These are phyloP conservation scores for Crotalus horridus DNA, from an alignment of 2,113 vertebrate species.

Conservation along the genomic window DNA sequence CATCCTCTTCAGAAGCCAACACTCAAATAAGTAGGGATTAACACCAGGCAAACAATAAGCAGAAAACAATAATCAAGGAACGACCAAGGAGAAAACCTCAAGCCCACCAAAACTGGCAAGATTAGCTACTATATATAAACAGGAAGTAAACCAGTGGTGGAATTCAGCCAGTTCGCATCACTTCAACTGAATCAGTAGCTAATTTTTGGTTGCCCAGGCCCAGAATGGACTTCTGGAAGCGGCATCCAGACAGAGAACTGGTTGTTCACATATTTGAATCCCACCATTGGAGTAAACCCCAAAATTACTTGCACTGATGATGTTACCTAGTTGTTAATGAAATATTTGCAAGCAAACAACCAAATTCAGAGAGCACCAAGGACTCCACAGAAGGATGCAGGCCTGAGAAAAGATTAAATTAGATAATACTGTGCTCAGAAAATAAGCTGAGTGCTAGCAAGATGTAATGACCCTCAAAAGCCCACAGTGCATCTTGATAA, in stretches of 20 bases:
- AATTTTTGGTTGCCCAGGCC: no score
- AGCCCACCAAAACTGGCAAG: neutral
- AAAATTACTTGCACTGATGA: neutral
- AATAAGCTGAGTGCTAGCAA: neutral
- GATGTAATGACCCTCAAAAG: neutral
- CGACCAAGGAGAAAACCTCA: neutral
- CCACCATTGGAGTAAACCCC: neutral
- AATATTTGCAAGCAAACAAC: neutral
- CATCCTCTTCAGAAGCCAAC: neutral
- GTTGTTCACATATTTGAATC: no score
- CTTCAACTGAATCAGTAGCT: no score
- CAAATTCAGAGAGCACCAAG: neutral
- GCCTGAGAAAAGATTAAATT: neutral
- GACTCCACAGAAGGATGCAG: neutral
- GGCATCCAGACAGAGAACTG: no score
- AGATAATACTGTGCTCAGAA: neutral
- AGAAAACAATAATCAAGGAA: neutral
- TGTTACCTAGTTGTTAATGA: neutral
- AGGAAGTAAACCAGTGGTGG: neutral
- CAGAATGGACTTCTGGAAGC: no score
- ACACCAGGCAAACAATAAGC: neutral
- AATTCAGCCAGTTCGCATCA: no score
- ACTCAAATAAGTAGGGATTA: neutral
- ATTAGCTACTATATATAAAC: neutral
- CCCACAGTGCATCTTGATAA: neutral